Conservation (phyloP, 2,888 invertebrate species). For the Sphaeridia pumilis region DNA sequence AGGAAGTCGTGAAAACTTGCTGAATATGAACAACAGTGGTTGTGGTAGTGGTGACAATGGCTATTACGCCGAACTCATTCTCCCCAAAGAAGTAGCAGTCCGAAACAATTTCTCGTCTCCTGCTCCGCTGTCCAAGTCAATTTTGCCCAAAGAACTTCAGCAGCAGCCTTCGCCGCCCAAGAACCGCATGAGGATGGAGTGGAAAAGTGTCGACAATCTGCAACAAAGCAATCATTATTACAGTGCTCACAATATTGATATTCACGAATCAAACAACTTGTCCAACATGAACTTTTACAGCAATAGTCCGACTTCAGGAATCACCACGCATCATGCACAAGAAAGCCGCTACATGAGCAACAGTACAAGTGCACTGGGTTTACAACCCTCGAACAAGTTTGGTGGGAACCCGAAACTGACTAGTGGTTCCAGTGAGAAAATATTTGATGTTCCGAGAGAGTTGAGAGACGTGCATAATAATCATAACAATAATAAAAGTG, state of each 20-base stretch:
- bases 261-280: conserved; percentile 24
- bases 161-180: conserved; percentile 8
- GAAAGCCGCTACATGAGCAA: too few species aligned
- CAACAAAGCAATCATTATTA: conserved; percentile 21
- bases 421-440: neutral
- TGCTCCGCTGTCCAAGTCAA: conserved; percentile 2
- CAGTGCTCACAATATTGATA: conserved; percentile 24
- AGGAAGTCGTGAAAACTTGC: conserved; percentile 14
- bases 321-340: neutral
- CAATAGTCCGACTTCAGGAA: conserved; percentile 2
- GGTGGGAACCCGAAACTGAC: neutral
- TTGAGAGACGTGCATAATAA: neutral
- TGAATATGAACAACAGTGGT: too few species aligned
- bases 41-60: conserved; percentile 1
- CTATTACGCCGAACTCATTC: neutral
- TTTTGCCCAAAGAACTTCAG: neutral
- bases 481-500: conserved; percentile 11
- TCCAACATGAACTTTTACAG: conserved; percentile 8
- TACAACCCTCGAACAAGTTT: neutral
- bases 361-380: too few species aligned
- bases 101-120: neutral
- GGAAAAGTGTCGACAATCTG: conserved; percentile 35
- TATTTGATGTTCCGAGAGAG: neutral
- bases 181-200: conserved; percentile 24
- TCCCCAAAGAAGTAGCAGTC: neutral